These are phyloP conservation scores for Astyanax mexicanus DNA, from an alignment of 2,797 vertebrate genomes.

Conservation along the genomic window DNA sequence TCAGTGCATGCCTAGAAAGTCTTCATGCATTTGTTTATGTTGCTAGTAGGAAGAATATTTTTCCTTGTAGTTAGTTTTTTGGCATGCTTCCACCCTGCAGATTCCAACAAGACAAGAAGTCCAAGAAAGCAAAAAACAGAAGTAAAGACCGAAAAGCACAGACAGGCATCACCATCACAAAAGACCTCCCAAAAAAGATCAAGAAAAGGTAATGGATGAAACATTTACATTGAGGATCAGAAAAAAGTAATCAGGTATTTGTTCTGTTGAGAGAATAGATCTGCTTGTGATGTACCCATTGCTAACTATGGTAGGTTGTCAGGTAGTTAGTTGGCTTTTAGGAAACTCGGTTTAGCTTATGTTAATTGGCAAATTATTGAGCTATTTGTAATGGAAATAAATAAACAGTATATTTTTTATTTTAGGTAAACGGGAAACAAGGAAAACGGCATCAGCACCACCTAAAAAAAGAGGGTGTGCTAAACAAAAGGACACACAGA, in stretches of 20 bases:
- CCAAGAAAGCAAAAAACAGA: constrained; percentile 20
- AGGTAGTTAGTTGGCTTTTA: background rate
- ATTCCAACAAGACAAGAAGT: constrained; percentile 21
- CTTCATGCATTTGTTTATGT: too few relatives aligned
- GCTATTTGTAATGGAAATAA: background rate
- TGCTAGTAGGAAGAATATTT: background rate
- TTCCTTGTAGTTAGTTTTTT: background rate
- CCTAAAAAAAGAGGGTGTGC: constrained; percentile 31
- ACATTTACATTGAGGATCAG: background rate
- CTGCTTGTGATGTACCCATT: background rate
- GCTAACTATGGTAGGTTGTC: too few relatives aligned
- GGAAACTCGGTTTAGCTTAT: background rate
- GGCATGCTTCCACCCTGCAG: background rate
- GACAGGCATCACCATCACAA: constrained; percentile 11
- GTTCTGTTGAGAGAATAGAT: background rate
- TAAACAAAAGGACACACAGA: background rate
- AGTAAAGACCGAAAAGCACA: constrained; percentile 7
- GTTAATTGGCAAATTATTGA: background rate
- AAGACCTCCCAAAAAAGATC: constrained; percentile 36
- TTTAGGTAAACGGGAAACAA: constrained; percentile 1
- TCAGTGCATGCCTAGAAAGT: too few relatives aligned
- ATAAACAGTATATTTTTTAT: background rate
- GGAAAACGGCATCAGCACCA: constrained; percentile 8
- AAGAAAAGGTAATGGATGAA: constrained; percentile 17
- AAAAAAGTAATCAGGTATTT: background rate